These are phyloP conservation scores for Dicerorhinus sumatrensis DNA, from an alignment of 2,113 vertebrate species.

Conservation along the genomic window DNA sequence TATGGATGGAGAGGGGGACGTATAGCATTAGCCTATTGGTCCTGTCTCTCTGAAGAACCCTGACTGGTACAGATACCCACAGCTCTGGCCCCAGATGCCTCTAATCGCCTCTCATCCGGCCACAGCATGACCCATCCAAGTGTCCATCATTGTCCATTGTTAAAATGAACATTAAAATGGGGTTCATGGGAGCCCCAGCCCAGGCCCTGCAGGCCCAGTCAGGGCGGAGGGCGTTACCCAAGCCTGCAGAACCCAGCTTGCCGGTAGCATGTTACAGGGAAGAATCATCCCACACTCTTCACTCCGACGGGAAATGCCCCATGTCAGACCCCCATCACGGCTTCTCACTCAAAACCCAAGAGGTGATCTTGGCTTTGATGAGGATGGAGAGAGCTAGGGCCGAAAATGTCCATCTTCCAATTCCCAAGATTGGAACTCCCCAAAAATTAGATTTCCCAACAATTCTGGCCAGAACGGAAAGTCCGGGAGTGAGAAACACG, in stretches of 20 bases:
- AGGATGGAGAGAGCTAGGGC: neutral
- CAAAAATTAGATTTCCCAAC: neutral
- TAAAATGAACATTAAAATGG: too few relatives aligned
- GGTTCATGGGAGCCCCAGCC: neutral
- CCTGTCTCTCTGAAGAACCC: neutral
- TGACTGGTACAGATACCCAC: neutral
- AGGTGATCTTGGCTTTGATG: neutral
- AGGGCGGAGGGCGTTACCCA: neutral
- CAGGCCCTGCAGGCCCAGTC: neutral
- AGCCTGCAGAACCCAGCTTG: fast-evolving
- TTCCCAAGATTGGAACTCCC: fast-evolving
- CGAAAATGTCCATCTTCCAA: neutral
- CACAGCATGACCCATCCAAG: neutral
- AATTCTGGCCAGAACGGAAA: neutral
- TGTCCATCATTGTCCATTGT: neutral
- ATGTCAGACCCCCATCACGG: neutral
- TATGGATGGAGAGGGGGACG: neutral
- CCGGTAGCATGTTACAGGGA: fast-evolving
- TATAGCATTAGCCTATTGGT: fast-evolving
- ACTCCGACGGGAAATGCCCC: fast-evolving
- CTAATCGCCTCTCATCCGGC: neutral
- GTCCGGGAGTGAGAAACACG: fast-evolving
- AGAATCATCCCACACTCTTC: fast-evolving
- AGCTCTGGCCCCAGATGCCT: neutral
- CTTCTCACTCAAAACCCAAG: neutral